phyloP scores from a whole-genome alignment of 2,888 invertebrate genomes.

The Caenorhabditis virilis region DNA sequence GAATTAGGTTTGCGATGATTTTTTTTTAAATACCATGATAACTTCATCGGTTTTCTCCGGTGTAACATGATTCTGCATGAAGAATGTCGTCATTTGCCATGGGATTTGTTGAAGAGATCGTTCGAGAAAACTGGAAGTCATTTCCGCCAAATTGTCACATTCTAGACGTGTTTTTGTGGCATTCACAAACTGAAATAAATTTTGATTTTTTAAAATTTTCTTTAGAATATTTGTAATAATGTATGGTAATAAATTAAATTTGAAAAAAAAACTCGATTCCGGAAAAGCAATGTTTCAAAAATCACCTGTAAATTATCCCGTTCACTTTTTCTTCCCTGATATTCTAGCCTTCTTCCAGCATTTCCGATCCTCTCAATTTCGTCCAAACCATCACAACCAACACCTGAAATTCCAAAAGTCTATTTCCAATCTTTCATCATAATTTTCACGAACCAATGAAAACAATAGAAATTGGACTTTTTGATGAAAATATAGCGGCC shows the following conservation, averaged over 20 bases:
- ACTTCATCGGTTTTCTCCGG: conserved; percentile 12
- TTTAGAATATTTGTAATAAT: too few species aligned
- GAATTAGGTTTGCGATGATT: too few species aligned
- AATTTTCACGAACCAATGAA: too few species aligned
- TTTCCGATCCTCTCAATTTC: conserved; percentile 57
- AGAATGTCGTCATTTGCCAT: conserved; percentile 31
- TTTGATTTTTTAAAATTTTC: too few species aligned
- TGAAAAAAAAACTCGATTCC: not conserved
- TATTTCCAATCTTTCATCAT: too few species aligned
- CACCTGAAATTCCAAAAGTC: too few species aligned
- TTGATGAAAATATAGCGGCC: conserved; percentile 58
- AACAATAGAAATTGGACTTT: conserved; percentile 52
- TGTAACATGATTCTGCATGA: conserved; percentile 31
- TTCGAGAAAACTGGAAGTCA: conserved; percentile 19
- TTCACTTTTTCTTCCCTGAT: conserved; percentile 57
- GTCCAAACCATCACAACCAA: conserved; percentile 48
- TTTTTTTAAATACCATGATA: too few species aligned
- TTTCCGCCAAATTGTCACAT: conserved; percentile 25
- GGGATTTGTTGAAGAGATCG: conserved; percentile 23
- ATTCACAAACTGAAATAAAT: conserved; percentile 43
- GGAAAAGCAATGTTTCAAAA: not conserved
- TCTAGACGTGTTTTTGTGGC: conserved; percentile 33
- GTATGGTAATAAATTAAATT: too few species aligned
- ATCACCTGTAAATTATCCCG: conserved; percentile 44
- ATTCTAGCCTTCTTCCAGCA: conserved; percentile 57